Conservation (phyloP, 2,888 invertebrate species). For the Dicyrtomina minuta region DNA sequence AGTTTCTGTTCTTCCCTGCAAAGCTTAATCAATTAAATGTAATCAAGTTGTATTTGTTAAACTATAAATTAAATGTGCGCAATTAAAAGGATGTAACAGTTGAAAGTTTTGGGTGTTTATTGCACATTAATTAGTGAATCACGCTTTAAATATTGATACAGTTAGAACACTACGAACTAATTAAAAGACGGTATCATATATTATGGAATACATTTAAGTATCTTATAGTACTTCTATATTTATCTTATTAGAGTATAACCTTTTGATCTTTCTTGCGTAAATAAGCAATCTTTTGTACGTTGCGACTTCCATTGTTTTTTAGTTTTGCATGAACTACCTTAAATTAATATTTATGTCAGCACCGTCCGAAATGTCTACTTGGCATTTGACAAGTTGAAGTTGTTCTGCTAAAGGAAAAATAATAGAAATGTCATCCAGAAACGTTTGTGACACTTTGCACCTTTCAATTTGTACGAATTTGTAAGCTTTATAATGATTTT, state of each 20-base stretch:
- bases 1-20: conserved; percentile 69
- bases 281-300: too few species aligned
- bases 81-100: conserved; percentile 69
- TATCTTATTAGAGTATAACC: too few species aligned
- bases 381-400: not conserved
- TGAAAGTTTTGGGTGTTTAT: too few species aligned
- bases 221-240: too few species aligned
- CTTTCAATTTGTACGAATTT: conserved; percentile 17
- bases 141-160: too few species aligned
- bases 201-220: too few species aligned
- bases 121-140: too few species aligned
- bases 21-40: conserved; percentile 81
- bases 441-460: not conserved
- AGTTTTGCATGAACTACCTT: not conserved
- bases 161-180: too few species aligned
- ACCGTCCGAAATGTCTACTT: not conserved
- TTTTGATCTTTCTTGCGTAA: too few species aligned
- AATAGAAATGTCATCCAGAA: conserved; percentile 10
- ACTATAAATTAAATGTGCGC: conserved; percentile 66
- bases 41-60: conserved; percentile 79
- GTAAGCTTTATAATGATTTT: too few species aligned
- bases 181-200: too few species aligned
- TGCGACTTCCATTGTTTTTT: too few species aligned
- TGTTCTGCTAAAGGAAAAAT: not conserved
- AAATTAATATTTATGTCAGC: conserved; percentile 14